phyloP scores from a whole-genome alignment of 2,113 vertebrate genomes.

The Tinamus guttatus region DNA sequence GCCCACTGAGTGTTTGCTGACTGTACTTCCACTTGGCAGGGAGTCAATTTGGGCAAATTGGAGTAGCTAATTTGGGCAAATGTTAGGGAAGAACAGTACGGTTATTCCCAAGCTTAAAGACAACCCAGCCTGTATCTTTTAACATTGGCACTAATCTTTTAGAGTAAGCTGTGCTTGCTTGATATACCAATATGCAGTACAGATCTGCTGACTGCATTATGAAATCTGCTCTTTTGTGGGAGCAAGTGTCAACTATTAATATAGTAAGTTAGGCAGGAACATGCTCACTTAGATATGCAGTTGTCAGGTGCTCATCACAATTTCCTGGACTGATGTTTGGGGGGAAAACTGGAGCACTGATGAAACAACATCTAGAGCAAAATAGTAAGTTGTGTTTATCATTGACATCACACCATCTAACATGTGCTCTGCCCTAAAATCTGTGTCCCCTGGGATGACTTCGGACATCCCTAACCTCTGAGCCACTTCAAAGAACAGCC shows the following conservation, averaged over 20 bases:
- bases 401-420: not conserved
- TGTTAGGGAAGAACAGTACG: not conserved
- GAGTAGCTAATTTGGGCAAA: not conserved
- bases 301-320: not conserved
- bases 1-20: not conserved
- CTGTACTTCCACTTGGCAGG: not conserved
- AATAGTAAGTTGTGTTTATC: slow-evolving; percentile 1
- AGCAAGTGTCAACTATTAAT: not conserved
- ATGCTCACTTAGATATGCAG: not conserved
- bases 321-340: not conserved
- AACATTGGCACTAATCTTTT: not conserved
- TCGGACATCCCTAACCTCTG: not conserved
- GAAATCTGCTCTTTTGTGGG: not conserved
- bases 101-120: not conserved
- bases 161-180: not conserved
- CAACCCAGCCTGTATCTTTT: not conserved
- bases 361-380: not conserved
- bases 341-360: not conserved
- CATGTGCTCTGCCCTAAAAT: not conserved
- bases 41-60: not conserved
- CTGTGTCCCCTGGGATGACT: not conserved
- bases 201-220: not conserved
- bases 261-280: not conserved
- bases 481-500: slow-evolving; percentile 52
- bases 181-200: rapidly evolving